Percentiles rank a stretch among this genome's conserved stretches.
Conservation (phyloP, 2,888 invertebrate genomes). For the Nesidiocoris tenuis region DNA sequence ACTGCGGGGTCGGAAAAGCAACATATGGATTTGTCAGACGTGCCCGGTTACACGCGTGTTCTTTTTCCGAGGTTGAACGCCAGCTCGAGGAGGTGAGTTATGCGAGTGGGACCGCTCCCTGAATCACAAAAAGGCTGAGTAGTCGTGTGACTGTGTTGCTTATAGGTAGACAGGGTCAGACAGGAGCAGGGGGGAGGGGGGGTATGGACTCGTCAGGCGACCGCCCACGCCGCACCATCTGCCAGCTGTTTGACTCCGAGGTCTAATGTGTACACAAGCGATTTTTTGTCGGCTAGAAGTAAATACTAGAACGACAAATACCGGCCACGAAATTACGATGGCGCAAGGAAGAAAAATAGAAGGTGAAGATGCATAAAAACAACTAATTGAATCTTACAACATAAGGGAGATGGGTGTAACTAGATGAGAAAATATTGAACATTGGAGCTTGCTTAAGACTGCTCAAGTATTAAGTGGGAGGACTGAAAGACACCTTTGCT, state of each 20-base stretch:
- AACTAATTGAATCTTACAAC: no score
- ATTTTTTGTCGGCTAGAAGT: neutral
- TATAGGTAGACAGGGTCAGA: neutral
- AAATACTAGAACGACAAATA: no score
- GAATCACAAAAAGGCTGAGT: neutral
- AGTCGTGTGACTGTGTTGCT: neutral
- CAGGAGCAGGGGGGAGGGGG: neutral
- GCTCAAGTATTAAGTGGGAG: no score
- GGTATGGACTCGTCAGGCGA: neutral
- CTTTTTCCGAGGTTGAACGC: slow-evolving; percentile 20
- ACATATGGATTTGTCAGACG: neutral
- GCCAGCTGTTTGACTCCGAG: neutral
- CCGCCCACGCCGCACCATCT: neutral
- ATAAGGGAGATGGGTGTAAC: no score
- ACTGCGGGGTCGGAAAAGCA: neutral
- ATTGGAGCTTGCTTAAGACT: no score
- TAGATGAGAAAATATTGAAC: no score
- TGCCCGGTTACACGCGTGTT: slow-evolving; percentile 2
- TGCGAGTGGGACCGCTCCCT: neutral
- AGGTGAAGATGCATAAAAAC: no score
- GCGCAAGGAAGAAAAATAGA: no score
- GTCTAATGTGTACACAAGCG: neutral
- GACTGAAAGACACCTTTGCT: no score
- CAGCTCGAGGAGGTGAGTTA: slow-evolving; percentile 9
- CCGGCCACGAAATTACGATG: no score